Base-by-base conservation (phyloP, 2,797 vertebrate genomes). In the Apogon talboti region DNA sequence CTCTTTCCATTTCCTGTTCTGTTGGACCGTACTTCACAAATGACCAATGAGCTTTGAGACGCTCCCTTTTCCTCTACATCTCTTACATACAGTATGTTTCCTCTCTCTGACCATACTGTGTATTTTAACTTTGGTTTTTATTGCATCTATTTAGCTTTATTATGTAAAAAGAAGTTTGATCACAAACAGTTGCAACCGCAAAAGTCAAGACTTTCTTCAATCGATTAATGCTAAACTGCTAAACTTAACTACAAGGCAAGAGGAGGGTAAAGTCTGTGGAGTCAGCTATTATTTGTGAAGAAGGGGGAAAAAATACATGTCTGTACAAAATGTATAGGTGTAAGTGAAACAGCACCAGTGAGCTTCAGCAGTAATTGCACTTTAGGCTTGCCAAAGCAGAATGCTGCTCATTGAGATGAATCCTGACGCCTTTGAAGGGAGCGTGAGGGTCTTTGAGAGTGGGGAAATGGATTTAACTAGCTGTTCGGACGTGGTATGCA, bases 391-490 rank as follows among this genome's bases (percentile, higher is more conserved):
- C 88, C 89, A 91, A 91, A 90, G 85, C 88, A 89, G 90, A 91
- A 91, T 89, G 87, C 85, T 91, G 88, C 87, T 91, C 87, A 85
- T 91, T 86, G 79, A 92, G 87, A 91, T 91, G 88, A 92, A 90
- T 91, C 89, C 53, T 71, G 89, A 92, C 67, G 83, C 87, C 83
- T 91, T 86, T 90, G 86, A 89, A 91, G 80, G 86, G 78, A 86
- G 88, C 19, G 84, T 58, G 86, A 87, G 86, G 89, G 88, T 85
- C 79, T 90, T 78, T 74, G 87, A 88, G 85, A 89, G 80, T 8
- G 66, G 67, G 80, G 81, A 76, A 83, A 85, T 85, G 83, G 85
- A 90, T 90, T 91, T 90, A 89, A 90, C 80, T 83, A 89, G 83
- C 67, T 74, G 81, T 83, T 87, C 73, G 79, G 80, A 88, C 76